Evolutionary conservation across 2,797 vertebrate genomes (phyloP).

Genomic region (Semaprochilodus insignis): DNA sequence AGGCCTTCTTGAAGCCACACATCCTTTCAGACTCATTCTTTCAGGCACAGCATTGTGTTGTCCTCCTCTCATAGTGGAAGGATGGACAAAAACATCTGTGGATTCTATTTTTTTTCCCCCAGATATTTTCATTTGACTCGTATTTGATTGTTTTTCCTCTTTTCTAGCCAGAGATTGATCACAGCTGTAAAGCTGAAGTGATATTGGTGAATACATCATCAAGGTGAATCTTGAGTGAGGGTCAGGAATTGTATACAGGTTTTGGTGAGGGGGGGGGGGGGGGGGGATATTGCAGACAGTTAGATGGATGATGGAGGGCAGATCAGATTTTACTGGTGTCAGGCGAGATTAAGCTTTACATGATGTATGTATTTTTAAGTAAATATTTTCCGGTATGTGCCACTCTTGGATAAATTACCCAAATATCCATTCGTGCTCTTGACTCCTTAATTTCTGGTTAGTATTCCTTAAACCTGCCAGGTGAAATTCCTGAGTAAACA

Average conservation of each 20-base stretch:
- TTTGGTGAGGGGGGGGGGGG: neutral
- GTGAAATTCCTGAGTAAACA: neutral
- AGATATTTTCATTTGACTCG: too few species aligned
- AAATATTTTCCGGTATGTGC: neutral
- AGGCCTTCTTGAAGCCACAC: too few species aligned
- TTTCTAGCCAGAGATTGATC: neutral
- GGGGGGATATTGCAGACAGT: neutral
- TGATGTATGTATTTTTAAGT: neutral
- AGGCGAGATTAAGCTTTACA: neutral
- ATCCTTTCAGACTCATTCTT: too few species aligned
- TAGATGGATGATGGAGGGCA: neutral
- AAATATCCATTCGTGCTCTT: neutral
- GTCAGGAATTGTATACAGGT: neutral
- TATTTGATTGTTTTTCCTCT: neutral
- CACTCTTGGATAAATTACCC: neutral
- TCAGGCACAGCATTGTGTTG: too few species aligned
- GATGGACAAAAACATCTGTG: too few species aligned
- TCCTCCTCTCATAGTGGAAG: too few species aligned
- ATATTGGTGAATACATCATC: neutral
- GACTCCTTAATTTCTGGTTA: conserved; percentile 1
- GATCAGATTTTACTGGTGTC: neutral
- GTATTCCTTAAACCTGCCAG: neutral
- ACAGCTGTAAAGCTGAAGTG: neutral
- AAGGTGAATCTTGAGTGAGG: neutral
- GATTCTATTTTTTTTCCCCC: too few species aligned